Conservation (phyloP, 2,113 vertebrate species). For the Channa argus region DNA sequence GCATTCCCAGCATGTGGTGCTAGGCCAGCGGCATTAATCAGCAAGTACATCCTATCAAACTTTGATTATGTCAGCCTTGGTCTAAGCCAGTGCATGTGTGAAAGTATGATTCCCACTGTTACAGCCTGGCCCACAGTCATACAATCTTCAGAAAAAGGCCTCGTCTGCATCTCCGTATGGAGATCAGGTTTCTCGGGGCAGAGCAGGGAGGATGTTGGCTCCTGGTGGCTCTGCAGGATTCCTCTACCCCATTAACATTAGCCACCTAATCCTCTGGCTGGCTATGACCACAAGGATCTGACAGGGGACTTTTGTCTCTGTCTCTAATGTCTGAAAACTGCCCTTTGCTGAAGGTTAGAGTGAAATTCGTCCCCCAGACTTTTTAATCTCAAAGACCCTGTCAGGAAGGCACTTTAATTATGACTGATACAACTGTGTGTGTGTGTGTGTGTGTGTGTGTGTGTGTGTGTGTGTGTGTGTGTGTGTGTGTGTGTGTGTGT, state of each 20-base stretch:
- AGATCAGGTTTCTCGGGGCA: slow-evolving; percentile 39
- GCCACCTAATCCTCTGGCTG: slow-evolving; percentile 55
- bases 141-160: slow-evolving; percentile 15
- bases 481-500: slow-evolving; percentile 30
- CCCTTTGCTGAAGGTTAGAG: slow-evolving; percentile 76
- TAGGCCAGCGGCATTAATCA: too few species aligned
- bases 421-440: slow-evolving; percentile 63
- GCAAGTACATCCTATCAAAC: slow-evolving; percentile 9
- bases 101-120: slow-evolving; percentile 13
- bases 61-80: slow-evolving; percentile 12
- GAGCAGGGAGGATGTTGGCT: slow-evolving; percentile 21
- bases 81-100: slow-evolving; percentile 3
- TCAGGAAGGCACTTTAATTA: slow-evolving; percentile 75
- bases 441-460: slow-evolving; percentile 29
- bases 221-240: slow-evolving; percentile 36
- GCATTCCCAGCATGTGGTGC: too few species aligned
- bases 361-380: slow-evolving; percentile 61
- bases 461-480: slow-evolving; percentile 4
- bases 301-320: slow-evolving; percentile 44
- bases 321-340: slow-evolving; percentile 59
- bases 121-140: slow-evolving; percentile 5
- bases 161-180: slow-evolving; percentile 10
- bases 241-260: slow-evolving; percentile 56
- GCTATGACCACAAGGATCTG: slow-evolving; percentile 40
- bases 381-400: slow-evolving; percentile 73